These are phyloP conservation scores for Phymorhynchus buccinoides DNA, from an alignment of 1,140 invertebrate species.

Conservation along the genomic window DNA sequence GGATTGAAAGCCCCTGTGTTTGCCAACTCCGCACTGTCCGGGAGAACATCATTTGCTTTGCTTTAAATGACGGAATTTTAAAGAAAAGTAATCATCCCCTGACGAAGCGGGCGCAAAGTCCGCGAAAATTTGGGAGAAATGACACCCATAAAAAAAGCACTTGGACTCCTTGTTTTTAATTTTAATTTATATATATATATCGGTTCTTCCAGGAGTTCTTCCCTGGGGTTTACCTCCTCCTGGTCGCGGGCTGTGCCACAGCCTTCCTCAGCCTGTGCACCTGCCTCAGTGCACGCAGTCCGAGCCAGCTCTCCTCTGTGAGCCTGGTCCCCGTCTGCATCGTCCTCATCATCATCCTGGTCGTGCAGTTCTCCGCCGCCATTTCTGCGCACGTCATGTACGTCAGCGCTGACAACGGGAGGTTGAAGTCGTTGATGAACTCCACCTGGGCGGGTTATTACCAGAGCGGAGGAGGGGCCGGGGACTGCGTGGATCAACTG, in stretches of 20 bases:
- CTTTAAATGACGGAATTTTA: too few relatives aligned
- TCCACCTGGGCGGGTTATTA: background rate
- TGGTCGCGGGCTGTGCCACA: slow-evolving; percentile 1
- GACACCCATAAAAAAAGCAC: too few relatives aligned
- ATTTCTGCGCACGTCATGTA: background rate
- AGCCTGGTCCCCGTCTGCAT: background rate
- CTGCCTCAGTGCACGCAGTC: background rate
- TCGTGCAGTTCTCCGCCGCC: background rate
- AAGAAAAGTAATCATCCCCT: too few relatives aligned
- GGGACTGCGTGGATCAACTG: background rate
- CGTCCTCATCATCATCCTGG: background rate
- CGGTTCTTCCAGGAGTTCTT: too few relatives aligned
- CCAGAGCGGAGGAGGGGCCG: background rate
- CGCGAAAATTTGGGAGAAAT: too few relatives aligned
- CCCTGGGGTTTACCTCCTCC: background rate
- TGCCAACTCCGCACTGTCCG: too few relatives aligned
- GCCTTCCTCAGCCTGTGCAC: slow-evolving; percentile 6
- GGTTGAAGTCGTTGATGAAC: background rate
- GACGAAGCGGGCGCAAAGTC: too few relatives aligned
- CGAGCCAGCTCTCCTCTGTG: background rate
- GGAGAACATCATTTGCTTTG: too few relatives aligned
- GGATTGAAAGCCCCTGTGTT: too few relatives aligned
- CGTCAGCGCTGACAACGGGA: background rate
- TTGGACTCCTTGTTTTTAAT: too few relatives aligned
- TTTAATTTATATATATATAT: too few relatives aligned